Percentiles rank a stretch among this genome's conserved stretches.
Evolutionary conservation across 1,140 invertebrate genomes (phyloP).

Genomic region (Eupeodes corollae): DNA sequence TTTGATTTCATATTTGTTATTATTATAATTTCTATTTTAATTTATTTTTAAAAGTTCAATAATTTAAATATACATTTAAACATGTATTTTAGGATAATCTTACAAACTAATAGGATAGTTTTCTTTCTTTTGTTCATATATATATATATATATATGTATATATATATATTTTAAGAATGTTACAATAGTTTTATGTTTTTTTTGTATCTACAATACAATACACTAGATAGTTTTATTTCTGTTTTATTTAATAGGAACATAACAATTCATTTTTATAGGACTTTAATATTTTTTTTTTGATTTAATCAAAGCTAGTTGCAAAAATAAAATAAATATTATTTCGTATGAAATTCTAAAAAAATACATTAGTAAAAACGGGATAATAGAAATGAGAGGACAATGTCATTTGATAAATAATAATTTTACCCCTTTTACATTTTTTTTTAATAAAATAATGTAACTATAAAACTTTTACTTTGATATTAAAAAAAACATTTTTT

Average conservation of each 20-base stretch:
- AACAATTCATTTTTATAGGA: background rate
- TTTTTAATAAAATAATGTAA: no score
- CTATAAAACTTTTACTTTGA: no score
- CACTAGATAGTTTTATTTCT: background rate
- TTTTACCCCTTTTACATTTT: no score
- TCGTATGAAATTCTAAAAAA: no score
- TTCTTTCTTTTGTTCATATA: no score
- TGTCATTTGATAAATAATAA: no score
- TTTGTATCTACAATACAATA: background rate
- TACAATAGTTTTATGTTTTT: background rate
- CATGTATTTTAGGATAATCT: background rate
- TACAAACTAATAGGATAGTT: no score
- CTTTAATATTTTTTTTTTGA: background rate
- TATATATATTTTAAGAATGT: background rate
- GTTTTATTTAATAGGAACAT: background rate
- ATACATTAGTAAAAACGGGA: no score
- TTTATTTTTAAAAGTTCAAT: background rate
- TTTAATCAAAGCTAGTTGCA: background rate
- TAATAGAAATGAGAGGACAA: no score
- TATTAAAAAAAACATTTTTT: no score
- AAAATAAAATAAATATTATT: background rate
- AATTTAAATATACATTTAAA: background rate
- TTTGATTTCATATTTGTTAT: background rate
- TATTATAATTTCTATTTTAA: conserved; percentile 1
- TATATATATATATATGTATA: no score